phyloP scores from a whole-genome alignment of 2,888 invertebrate genomes.

The Tetragonula carbonaria region DNA sequence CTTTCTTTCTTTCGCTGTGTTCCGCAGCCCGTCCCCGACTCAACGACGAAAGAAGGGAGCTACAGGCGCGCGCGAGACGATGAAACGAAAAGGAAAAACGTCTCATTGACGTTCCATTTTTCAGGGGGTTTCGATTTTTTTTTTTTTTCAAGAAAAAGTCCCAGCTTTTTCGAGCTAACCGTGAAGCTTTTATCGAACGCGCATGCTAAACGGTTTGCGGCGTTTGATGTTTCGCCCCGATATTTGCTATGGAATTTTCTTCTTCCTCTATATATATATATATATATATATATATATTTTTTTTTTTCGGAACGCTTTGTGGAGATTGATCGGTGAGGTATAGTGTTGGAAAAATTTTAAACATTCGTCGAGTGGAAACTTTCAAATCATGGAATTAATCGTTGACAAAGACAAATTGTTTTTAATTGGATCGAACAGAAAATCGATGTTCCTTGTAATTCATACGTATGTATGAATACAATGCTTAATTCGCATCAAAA shows the following conservation, averaged over 20 bases:
- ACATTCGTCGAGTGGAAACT: background rate
- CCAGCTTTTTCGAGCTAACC: background rate
- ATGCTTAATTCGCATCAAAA: no score
- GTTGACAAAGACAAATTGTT: no score
- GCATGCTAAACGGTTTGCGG: background rate
- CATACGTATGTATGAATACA: no score
- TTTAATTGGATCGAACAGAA: no score
- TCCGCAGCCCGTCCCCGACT: constrained; percentile 16
- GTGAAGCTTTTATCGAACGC: background rate
- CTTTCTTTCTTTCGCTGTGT: background rate
- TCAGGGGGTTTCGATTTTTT: constrained; percentile 18
- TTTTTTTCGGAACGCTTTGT: background rate
- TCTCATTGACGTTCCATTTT: constrained; percentile 17
- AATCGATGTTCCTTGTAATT: no score
- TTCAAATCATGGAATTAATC: background rate
- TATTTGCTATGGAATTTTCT: constrained; percentile 4
- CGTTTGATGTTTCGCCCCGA: constrained; percentile 15
- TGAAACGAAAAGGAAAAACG: background rate
- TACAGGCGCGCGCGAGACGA: constrained; percentile 1
- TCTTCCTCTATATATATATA: background rate
- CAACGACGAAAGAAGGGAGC: background rate
- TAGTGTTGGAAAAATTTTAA: background rate
- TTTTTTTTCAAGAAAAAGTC: background rate
- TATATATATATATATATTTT: background rate
- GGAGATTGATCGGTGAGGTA: background rate